Evolutionary conservation across 2,113 vertebrate species (phyloP).

Genomic region (Eulemur rufifrons): DNA sequence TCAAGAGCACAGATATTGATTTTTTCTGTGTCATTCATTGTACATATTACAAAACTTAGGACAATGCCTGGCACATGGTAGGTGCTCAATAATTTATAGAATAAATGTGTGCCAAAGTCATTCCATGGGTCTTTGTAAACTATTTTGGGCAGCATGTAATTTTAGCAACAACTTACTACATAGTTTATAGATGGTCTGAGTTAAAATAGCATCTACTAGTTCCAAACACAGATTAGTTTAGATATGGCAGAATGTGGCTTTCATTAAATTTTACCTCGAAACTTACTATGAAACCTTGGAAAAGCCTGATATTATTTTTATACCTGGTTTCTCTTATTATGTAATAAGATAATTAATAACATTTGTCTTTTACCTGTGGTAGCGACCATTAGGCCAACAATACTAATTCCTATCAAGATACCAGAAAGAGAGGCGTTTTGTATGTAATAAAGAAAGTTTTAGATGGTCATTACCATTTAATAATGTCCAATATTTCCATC

Average conservation of each 20-base stretch:
- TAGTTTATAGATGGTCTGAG: neutral
- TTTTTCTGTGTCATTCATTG: neutral
- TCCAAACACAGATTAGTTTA: slow-evolving; percentile 25
- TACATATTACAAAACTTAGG: neutral
- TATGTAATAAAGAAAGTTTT: slow-evolving; percentile 15
- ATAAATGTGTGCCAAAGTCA: neutral
- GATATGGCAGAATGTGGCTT: slow-evolving; percentile 25
- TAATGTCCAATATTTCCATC: neutral
- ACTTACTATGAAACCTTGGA: slow-evolving; percentile 4
- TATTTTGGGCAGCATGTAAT: neutral
- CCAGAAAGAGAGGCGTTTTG: neutral
- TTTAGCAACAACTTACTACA: slow-evolving; percentile 18
- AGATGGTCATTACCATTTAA: neutral
- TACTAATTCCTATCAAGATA: neutral
- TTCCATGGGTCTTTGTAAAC: neutral
- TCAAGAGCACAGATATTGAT: neutral
- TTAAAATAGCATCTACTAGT: neutral
- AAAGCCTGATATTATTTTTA: slow-evolving; percentile 27
- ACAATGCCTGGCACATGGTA: neutral
- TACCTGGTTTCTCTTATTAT: neutral
- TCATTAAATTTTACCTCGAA: slow-evolving; percentile 37
- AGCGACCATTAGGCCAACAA: neutral
- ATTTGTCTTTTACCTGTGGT: slow-evolving; percentile 19
- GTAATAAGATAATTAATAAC: slow-evolving; percentile 20
- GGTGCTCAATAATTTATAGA: neutral